Evolutionary conservation across 2,113 vertebrate species (phyloP), one percentile per base, ranked within the genome.

Genomic region (Odontophorus gujanensis): DNA sequence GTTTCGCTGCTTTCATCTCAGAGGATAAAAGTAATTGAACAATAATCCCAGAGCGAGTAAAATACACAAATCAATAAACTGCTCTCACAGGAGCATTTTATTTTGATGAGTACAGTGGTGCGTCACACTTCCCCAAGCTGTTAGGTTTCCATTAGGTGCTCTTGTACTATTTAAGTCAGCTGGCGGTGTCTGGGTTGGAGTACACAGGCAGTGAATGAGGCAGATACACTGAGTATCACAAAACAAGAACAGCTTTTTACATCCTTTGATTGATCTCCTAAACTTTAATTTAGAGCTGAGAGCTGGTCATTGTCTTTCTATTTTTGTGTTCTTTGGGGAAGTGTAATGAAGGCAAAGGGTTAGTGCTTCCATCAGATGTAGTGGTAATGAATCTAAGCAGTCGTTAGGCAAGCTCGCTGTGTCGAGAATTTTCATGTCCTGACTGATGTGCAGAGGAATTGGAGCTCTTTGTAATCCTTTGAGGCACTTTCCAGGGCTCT

Each of bases 11-110:
- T 96, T 96, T 96, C 93, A 95, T 96, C 91, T 93, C 53, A 1
- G 65, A 95, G 95, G 95, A 95, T 96, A 91, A 96, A 95, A 96
- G 92, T 95, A 95, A 94, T 93, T 96, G 88, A 91, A 91, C 95
- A 94, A 88, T 95, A 96, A 94, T 94, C 91, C 94, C 92, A 63
- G 87, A 84, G 93, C 90, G 92, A 94, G 87, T 96, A 79, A 93
- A 89, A 95, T 94, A 85, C 36, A 95, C 85, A 95, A 95, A 96
- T 95, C 96, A 96, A 96, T 96, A 96, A 96, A 95, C 66, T 80
- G 88, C 77, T 94, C 91, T 95, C 92, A 40, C 80, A 74, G 95
- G 91, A 90, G 80, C 82, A 55, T 93, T 94, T 67, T 91, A 74
- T 92, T 93, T 81, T 69, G 88, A 81, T 93, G 89, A 79, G 67